phyloP scores from a whole-genome alignment of 2,888 invertebrate genomes.

The Cheiracanthium punctorium region DNA sequence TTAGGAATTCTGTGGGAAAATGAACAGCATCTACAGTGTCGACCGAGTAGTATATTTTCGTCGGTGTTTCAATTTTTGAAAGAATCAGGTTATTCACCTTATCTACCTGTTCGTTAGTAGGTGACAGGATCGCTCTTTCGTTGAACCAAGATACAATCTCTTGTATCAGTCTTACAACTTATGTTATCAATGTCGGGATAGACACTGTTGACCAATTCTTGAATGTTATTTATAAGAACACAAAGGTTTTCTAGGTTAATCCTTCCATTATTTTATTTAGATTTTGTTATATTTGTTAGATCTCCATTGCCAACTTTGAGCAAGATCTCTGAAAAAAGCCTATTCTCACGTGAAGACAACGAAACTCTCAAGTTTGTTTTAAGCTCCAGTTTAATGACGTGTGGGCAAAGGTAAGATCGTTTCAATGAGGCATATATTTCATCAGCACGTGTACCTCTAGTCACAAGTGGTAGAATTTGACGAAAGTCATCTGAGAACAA shows the following conservation, averaged over 20 bases:
- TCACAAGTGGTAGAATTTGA: neutral
- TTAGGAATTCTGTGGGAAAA: neutral
- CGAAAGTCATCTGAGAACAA: neutral
- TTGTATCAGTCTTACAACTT: too few relatives aligned
- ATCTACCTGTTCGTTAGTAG: neutral
- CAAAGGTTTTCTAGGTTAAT: conserved; percentile 6
- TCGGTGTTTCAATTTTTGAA: neutral
- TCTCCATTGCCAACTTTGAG: conserved; percentile 13
- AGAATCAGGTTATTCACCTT: neutral
- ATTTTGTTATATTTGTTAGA: too few relatives aligned
- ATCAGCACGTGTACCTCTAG: neutral
- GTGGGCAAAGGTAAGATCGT: neutral
- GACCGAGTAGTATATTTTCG: neutral
- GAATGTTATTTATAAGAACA: conserved; percentile 11
- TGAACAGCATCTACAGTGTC: neutral
- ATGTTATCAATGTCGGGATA: conserved; percentile 11
- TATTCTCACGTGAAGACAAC: neutral
- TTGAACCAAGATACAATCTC: neutral
- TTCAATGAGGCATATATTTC: neutral
- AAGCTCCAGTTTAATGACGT: neutral
- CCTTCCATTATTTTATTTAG: conserved; percentile 7
- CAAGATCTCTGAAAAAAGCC: conserved; percentile 6
- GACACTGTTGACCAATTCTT: conserved; percentile 9
- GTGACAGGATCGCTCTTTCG: neutral
- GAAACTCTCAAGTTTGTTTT: neutral